These are phyloP conservation scores for Takifugu ocellatus DNA, from an alignment of 2,797 vertebrate species.

Conservation along the genomic window DNA sequence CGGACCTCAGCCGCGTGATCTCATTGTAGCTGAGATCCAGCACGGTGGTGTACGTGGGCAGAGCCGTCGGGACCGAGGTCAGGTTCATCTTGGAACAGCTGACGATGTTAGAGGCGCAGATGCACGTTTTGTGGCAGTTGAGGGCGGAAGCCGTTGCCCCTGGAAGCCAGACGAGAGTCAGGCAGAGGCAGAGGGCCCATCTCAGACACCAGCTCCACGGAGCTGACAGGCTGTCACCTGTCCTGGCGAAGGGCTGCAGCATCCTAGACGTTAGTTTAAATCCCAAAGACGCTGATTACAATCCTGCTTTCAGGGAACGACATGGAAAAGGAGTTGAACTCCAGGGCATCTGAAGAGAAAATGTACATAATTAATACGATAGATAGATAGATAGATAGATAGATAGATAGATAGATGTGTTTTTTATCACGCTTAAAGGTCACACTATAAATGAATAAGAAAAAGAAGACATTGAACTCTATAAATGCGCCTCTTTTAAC, in stretches of 20 bases:
- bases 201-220: constrained; percentile 42
- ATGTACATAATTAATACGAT: neutral
- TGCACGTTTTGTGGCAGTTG: constrained; percentile 84
- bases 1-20: constrained; percentile 78
- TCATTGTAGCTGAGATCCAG: constrained; percentile 94
- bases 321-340: constrained; percentile 44
- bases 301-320: constrained; percentile 50
- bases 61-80: constrained; percentile 69
- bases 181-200: constrained; percentile 51
- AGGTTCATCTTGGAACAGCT: constrained; percentile 93
- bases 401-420: neutral
- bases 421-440: no score
- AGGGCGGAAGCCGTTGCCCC: constrained; percentile 50
- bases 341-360: constrained; percentile 37
- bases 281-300: constrained; percentile 43
- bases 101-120: constrained; percentile 96
- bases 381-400: constrained; percentile 3
- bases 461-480: no score
- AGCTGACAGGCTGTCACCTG: constrained; percentile 52
- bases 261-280: constrained; percentile 59
- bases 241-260: constrained; percentile 49
- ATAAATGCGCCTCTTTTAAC: neutral
- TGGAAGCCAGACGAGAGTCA: constrained; percentile 59
- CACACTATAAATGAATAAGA: neutral
- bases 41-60: constrained; percentile 85